Percentiles rank a stretch among this genome's conserved stretches.
phyloP scores from a whole-genome alignment of 2,797 vertebrate species.

The Leptatherina wallacei region DNA sequence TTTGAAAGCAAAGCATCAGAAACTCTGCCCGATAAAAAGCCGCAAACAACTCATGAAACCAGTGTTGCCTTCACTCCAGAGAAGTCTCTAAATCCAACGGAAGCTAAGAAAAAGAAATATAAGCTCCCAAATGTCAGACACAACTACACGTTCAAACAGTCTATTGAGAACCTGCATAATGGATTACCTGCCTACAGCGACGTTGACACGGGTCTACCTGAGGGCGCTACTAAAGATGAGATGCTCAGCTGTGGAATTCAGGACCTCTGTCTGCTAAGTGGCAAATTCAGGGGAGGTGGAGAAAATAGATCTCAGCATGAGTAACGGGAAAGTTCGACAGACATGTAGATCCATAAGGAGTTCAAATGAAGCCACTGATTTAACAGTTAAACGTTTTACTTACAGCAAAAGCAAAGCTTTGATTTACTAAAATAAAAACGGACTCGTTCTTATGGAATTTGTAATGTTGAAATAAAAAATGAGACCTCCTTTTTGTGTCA shows the following conservation, averaged over 20 bases:
- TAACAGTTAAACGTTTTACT: neutral
- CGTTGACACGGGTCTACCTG: neutral
- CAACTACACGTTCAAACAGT: slow-evolving; percentile 63
- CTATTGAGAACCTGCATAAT: slow-evolving; percentile 74
- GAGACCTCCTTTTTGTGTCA: neutral
- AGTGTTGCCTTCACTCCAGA: neutral
- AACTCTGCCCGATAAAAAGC: neutral
- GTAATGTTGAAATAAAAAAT: slow-evolving; percentile 11
- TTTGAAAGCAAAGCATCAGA: neutral
- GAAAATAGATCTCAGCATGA: slow-evolving; percentile 10
- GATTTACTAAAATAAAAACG: neutral
- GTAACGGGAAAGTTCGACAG: slow-evolving; percentile 5
- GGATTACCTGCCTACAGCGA: slow-evolving; percentile 58
- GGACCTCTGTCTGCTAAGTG: slow-evolving; percentile 36
- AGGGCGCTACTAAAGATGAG: neutral
- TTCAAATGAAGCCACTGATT: neutral
- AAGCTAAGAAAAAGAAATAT: neutral
- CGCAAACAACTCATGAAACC: slow-evolving; percentile 1
- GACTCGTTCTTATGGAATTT: neutral
- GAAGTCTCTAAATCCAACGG: neutral
- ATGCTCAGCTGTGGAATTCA: slow-evolving; percentile 15
- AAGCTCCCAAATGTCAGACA: slow-evolving; percentile 34
- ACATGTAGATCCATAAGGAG: slow-evolving; percentile 39
- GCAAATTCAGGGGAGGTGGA: neutral
- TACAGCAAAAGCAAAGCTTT: neutral